Evolutionary conservation across 2,113 vertebrate genomes (phyloP).

Genomic region (Lophochroa leadbeateri): DNA sequence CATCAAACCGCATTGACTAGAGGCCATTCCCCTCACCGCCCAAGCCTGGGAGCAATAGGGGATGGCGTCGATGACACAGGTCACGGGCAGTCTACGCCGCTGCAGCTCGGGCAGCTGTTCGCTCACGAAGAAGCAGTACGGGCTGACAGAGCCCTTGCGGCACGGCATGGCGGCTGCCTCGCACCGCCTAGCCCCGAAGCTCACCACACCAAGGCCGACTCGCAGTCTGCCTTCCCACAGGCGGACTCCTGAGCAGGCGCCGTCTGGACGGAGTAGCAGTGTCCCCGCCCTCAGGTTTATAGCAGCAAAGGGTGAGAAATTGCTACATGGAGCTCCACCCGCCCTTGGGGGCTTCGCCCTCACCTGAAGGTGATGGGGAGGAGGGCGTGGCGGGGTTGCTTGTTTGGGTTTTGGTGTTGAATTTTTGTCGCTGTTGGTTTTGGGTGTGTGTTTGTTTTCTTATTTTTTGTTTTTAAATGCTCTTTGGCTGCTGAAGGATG

Average conservation of each 20-base stretch:
- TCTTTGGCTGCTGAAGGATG: neutral
- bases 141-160: fast-evolving
- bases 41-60: constrained; percentile 69
- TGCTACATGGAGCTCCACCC: neutral
- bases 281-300: neutral
- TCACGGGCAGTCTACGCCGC: constrained; percentile 51
- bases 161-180: fast-evolving
- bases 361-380: neutral
- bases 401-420: neutral
- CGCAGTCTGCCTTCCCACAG: fast-evolving
- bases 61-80: constrained; percentile 45
- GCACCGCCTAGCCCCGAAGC: too few relatives aligned
- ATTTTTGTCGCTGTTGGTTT: neutral
- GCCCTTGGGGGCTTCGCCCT: neutral
- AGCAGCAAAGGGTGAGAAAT: neutral
- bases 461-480: neutral
- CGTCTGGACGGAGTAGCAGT: neutral
- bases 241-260: neutral
- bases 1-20: neutral
- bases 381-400: fast-evolving
- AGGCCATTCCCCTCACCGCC: constrained; percentile 57
- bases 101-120: constrained; percentile 71
- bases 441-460: neutral
- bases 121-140: constrained; percentile 63
- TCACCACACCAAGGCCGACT: fast-evolving